Percentiles rank a stretch among this genome's conserved stretches.
phyloP scores from a whole-genome alignment of 2,797 vertebrate species.

The Cossypha polioptera region DNA sequence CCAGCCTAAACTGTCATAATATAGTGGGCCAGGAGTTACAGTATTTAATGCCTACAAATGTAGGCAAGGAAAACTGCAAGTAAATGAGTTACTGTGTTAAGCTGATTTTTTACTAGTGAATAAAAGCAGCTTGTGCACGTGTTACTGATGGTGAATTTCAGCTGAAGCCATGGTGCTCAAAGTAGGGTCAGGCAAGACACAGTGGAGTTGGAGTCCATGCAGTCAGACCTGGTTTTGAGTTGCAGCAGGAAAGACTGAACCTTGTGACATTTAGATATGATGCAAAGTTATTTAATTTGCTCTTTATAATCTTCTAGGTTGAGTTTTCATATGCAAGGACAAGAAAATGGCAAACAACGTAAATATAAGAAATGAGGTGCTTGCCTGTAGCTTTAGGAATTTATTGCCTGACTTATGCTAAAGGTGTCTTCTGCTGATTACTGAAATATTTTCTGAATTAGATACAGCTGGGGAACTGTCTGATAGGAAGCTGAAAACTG shows the following conservation, averaged over 20 bases:
- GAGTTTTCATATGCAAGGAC: neutral
- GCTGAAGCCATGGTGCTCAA: neutral
- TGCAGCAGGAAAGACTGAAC: neutral
- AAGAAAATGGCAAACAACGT: neutral
- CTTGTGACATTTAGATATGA: neutral
- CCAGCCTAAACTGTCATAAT: neutral
- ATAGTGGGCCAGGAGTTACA: neutral
- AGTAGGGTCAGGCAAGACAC: neutral
- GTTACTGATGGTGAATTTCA: neutral
- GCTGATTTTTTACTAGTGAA: neutral
- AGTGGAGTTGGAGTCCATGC: neutral
- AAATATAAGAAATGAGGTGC: neutral
- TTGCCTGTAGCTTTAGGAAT: neutral
- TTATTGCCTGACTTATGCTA: neutral
- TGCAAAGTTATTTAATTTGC: neutral
- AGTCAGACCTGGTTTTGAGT: neutral
- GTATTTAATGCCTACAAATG: neutral
- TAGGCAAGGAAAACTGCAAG: neutral
- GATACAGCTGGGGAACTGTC: neutral
- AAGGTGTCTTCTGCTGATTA: neutral
- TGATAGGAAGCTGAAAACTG: neutral
- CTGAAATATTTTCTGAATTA: neutral
- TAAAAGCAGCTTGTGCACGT: neutral
- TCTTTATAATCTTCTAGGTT: neutral
- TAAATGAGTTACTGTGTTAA: neutral